phyloP scores from a whole-genome alignment of 1,140 invertebrate species.

The Euschistus heros region DNA sequence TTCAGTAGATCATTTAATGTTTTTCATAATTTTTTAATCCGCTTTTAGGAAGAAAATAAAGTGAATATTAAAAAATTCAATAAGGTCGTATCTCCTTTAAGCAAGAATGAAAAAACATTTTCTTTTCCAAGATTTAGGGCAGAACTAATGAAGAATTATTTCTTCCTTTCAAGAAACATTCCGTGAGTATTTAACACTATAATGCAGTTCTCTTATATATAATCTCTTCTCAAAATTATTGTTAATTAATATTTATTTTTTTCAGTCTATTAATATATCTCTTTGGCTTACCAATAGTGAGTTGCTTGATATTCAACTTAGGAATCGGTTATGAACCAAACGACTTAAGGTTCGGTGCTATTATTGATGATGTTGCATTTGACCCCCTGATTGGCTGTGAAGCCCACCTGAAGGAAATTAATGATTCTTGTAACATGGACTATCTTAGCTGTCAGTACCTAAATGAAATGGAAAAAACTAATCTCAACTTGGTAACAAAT shows the following conservation, averaged over 20 bases:
- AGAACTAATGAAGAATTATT: constrained; percentile 30
- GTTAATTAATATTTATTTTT: neutral
- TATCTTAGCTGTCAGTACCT: neutral
- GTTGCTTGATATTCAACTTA: constrained; percentile 24
- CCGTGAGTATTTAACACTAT: constrained; percentile 36
- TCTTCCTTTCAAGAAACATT: constrained; percentile 43
- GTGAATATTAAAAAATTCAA: neutral
- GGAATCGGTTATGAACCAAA: constrained; percentile 26
- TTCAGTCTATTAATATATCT: constrained; percentile 26
- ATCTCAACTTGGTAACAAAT: no score
- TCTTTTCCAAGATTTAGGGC: constrained; percentile 27
- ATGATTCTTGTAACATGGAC: neutral
- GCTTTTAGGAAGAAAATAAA: neutral
- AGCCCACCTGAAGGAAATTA: neutral
- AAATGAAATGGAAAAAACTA: no score
- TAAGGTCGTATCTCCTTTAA: neutral
- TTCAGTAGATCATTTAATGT: no score
- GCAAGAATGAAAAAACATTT: constrained; percentile 13
- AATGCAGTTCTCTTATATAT: neutral
- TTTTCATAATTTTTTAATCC: no score
- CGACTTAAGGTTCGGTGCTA: constrained; percentile 22
- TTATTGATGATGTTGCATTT: constrained; percentile 20
- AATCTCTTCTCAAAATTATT: neutral
- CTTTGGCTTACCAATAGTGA: constrained; percentile 24
- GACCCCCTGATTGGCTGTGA: neutral